Percentiles rank a stretch among this genome's conserved stretches.
These are phyloP conservation scores for Drosophila nigricruria DNA, from an alignment of 2,888 invertebrate genomes.

Conservation along the genomic window DNA sequence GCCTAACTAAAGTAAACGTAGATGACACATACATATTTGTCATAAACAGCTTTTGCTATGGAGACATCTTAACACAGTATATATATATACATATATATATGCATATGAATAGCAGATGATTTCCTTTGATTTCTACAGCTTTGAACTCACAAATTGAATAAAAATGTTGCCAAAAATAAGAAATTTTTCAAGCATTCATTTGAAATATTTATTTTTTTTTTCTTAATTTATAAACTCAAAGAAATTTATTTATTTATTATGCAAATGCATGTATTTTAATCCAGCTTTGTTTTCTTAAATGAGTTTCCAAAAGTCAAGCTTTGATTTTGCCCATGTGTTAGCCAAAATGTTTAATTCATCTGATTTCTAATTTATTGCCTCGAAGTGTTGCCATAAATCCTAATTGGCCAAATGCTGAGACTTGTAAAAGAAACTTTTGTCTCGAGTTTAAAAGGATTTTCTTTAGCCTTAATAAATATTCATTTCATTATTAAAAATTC, in stretches of 20 bases:
- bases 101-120: not conserved
- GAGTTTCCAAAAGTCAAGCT: not conserved
- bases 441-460: not conserved
- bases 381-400: not conserved
- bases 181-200: not conserved
- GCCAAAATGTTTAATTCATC: not conserved
- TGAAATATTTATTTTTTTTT: not conserved
- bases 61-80: not conserved
- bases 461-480: not conserved
- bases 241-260: not conserved
- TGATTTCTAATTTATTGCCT: conserved; percentile 6
- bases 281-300: not conserved
- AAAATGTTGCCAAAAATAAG: not conserved
- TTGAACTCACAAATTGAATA: not conserved
- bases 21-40: not conserved
- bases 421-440: conserved; percentile 4
- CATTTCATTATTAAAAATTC: too few species aligned
- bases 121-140: not conserved
- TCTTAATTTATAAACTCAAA: not conserved
- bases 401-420: not conserved
- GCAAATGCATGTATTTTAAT: not conserved
- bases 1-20: not conserved
- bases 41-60: too few species aligned
- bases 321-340: not conserved
- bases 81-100: not conserved